These are phyloP conservation scores for Eurytoma adleriae DNA, from an alignment of 2,888 invertebrate species.

Conservation along the genomic window DNA sequence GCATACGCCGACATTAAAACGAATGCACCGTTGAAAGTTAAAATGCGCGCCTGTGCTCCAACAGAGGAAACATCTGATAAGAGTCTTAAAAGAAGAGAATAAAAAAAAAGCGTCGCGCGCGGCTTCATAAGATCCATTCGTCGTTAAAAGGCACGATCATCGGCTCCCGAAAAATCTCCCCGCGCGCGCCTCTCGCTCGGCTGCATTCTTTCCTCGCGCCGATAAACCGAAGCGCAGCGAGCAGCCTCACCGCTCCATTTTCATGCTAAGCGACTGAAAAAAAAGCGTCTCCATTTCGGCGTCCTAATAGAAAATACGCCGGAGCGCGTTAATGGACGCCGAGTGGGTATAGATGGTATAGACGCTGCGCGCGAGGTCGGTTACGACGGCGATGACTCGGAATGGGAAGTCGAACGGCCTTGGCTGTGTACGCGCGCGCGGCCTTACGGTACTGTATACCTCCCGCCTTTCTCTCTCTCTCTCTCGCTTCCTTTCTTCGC, in stretches of 20 bases:
- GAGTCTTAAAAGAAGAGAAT: too few species aligned
- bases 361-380: neutral
- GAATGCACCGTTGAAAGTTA: too few species aligned
- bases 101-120: too few species aligned
- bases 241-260: conserved; percentile 4
- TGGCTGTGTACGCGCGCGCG: conserved; percentile 24
- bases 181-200: neutral
- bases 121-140: too few species aligned
- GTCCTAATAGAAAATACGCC: conserved; percentile 7
- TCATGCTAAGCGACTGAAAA: conserved; percentile 27
- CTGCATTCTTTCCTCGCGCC: neutral
- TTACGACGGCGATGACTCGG: conserved; percentile 16
- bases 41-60: too few species aligned
- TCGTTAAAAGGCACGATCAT: too few species aligned
- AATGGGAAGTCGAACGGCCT: conserved; percentile 55
- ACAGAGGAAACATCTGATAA: too few species aligned
- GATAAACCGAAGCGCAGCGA: neutral
- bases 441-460: conserved; percentile 39
- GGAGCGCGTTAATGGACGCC: neutral
- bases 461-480: conserved; percentile 1
- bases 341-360: too few species aligned
- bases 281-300: neutral
- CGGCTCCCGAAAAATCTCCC: too few species aligned
- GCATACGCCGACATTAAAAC: too few species aligned
- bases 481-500: neutral